Evolutionary conservation across 2,113 vertebrate genomes (phyloP).

Genomic region (pig (Sus scrofa)): T2T-Sscrofa CM000819.6:4745001-4745500

Average conservation of each 20-base stretch:
- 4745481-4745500: neutral
- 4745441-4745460: neutral
- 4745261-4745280: neutral
- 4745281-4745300: neutral
- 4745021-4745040: neutral
- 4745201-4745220: neutral
- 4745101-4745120: neutral
- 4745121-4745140: neutral
- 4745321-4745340: neutral
- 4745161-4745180: fast-evolving
- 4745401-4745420: neutral
- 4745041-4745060: neutral
- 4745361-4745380: neutral
- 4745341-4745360: fast-evolving
- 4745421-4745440: neutral
- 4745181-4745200: neutral
- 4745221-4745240: neutral
- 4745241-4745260: fast-evolving
- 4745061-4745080: neutral
- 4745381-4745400: neutral
- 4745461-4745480: neutral
- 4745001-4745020: no score
- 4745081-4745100: neutral
- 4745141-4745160: neutral
- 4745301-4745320: neutral